phyloP scores from a whole-genome alignment of 2,888 invertebrate genomes.

The Gonocerus acuteangulatus region DNA sequence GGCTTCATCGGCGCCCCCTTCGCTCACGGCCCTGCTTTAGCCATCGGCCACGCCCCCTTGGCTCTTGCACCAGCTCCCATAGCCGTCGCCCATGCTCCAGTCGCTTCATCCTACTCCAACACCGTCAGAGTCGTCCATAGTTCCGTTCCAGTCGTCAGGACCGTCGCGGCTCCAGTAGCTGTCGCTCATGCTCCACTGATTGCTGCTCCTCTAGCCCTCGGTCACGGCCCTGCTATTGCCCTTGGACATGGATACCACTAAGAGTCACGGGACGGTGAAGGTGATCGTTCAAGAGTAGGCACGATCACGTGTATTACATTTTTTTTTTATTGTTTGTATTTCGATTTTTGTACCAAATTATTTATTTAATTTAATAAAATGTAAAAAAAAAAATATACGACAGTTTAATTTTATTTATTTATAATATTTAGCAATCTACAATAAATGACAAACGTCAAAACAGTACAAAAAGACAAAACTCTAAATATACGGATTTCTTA shows the following conservation, averaged over 20 bases:
- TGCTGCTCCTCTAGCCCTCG: constrained; percentile 42
- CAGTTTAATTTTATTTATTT: no score
- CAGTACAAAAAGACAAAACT: no score
- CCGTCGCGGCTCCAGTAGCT: constrained; percentile 43
- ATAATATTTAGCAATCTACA: no score
- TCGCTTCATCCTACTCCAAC: constrained; percentile 45
- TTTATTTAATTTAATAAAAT: constrained; percentile 10
- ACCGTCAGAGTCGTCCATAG: constrained; percentile 50
- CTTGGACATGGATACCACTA: constrained; percentile 28
- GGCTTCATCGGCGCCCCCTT: constrained; percentile 13
- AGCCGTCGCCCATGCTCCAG: constrained; percentile 43
- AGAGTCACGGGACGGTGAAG: background rate
- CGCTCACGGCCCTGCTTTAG: constrained; percentile 18
- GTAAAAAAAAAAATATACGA: no score
- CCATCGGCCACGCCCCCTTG: constrained; percentile 25
- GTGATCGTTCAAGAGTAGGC: no score
- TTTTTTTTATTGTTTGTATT: no score
- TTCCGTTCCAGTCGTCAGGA: constrained; percentile 45
- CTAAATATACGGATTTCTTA: no score
- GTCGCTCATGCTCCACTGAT: constrained; percentile 37
- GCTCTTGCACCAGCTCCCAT: constrained; percentile 39
- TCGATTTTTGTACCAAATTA: constrained; percentile 14
- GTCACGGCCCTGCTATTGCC: constrained; percentile 43
- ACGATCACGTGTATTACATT: no score
- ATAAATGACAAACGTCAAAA: no score